Evolutionary conservation across 2,797 vertebrate genomes (phyloP), one percentile per base, ranked within the genome.

Genomic region (Hapalemur alaotrensis): DNA sequence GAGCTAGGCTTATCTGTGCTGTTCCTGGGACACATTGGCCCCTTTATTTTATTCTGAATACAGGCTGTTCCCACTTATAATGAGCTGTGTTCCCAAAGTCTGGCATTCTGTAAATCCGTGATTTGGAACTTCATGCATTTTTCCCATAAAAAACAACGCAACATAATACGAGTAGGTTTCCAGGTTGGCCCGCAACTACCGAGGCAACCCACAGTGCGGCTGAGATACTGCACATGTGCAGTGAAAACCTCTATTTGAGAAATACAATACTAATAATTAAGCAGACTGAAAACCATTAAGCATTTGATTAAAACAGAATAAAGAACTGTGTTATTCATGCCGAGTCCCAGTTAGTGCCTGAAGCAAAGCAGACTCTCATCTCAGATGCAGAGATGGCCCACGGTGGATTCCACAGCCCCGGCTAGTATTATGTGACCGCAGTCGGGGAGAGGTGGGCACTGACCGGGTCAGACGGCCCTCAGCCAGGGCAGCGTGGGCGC

Each of bases 171-270:
- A 61, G 70, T 72, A 41, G 75, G 79, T 90, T 90, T 93, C 88
- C 30, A 67, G 81, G 76, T 87, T 18, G 96, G 83, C 61, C 54
- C 2, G 0, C 61, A 23, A 63, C 43, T 17, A 38, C 48, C 80
- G 13, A 32, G 50, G 35, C 35, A 25, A 52, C 57, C 54, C 63
- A 54, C 6, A 18, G 8, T 28, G 32, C 48, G 81, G 76, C 43
- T 76, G 20, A 46, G 52, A 63, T 8, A 15, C 35, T 23, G 35
- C 4, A 6, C 14, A 52, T 32, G 3, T 46, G 65, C 52, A 90
- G 48, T 54, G 35, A 54, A 67, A 92, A 95, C 38, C 22, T 93
- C 82, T 73, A 57, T 69, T 92, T 87, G 50, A 79, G 88, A 93
- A 84, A 72, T 23, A 72, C 14, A 91, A 43, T 41, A 35, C 43